Evolutionary conservation across 2,797 vertebrate species (phyloP).

Genomic region (Enteromius afrohamiltoni): DNA sequence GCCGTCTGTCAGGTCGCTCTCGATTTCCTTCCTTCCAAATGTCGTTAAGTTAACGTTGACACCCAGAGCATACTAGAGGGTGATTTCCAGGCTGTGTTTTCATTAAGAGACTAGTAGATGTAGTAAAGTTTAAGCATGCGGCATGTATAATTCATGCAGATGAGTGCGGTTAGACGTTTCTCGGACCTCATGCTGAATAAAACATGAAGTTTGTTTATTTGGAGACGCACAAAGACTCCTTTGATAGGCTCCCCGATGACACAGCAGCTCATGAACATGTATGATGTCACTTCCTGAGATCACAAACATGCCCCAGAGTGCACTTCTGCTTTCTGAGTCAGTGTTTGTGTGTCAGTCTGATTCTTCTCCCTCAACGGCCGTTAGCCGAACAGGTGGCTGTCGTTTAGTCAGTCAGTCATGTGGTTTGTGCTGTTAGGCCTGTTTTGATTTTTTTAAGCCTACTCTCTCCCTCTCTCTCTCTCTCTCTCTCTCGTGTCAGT

Average conservation of each 20-base stretch:
- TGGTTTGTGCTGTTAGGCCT: slow-evolving; percentile 1
- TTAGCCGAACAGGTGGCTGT: slow-evolving; percentile 26
- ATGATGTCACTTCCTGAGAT: slow-evolving; percentile 32
- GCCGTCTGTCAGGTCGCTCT: background rate
- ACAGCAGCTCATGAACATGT: slow-evolving; percentile 5
- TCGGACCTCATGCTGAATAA: slow-evolving; percentile 7
- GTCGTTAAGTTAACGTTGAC: background rate
- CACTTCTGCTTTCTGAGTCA: slow-evolving; percentile 17
- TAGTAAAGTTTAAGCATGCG: background rate
- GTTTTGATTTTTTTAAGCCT: background rate
- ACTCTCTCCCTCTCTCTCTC: too few species aligned
- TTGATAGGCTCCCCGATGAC: background rate
- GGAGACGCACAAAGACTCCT: background rate
- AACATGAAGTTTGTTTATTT: slow-evolving; percentile 14
- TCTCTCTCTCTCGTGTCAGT: background rate
- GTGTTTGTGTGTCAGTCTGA: slow-evolving; percentile 11
- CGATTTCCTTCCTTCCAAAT: background rate
- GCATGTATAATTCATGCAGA: slow-evolving; percentile 28
- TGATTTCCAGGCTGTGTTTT: slow-evolving; percentile 8
- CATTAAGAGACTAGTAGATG: slow-evolving; percentile 2
- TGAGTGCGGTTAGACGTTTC: background rate
- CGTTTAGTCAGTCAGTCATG: slow-evolving; percentile 25
- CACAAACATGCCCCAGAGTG: slow-evolving; percentile 19
- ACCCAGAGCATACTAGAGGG: background rate
- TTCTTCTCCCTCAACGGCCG: slow-evolving; percentile 13